A percentile compares a stretch with the other conserved stretches of the same genome.
Conservation (phyloP, 2,797 vertebrate genomes). For the Balearica regulorum region DNA sequence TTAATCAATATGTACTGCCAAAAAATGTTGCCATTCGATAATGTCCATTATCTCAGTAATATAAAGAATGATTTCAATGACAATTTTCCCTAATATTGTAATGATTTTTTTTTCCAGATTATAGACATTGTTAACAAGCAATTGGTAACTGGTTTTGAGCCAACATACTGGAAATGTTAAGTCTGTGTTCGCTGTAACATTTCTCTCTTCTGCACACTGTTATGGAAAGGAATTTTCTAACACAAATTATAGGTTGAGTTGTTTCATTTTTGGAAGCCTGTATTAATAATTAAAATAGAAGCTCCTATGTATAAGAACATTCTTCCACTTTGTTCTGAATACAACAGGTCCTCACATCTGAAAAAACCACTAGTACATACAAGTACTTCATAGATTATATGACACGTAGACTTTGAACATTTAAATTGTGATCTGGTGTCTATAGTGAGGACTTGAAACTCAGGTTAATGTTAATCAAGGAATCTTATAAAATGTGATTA, state of each 20-base stretch:
- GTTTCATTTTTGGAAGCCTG: neutral
- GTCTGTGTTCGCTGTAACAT: neutral
- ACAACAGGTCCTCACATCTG: neutral
- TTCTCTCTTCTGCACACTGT: neutral
- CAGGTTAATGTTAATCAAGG: neutral
- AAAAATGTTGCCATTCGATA: constrained; percentile 22
- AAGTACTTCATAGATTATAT: neutral
- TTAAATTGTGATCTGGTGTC: neutral
- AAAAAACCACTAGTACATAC: neutral
- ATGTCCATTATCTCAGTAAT: constrained; percentile 37
- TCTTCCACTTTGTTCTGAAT: neutral
- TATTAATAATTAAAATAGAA: neutral
- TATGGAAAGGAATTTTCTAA: neutral
- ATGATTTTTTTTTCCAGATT: neutral
- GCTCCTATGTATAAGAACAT: neutral
- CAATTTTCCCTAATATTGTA: constrained; percentile 22
- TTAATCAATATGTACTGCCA: constrained; percentile 60
- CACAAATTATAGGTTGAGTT: neutral
- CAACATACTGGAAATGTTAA: neutral
- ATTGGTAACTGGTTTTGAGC: neutral
- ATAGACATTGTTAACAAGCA: neutral
- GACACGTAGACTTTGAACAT: neutral
- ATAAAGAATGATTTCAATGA: constrained; percentile 50
- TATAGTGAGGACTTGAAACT: neutral
- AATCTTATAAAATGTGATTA: neutral